Evolutionary conservation across 2,113 vertebrate species (phyloP).

Genomic region (Cinclus mexicanus): DNA sequence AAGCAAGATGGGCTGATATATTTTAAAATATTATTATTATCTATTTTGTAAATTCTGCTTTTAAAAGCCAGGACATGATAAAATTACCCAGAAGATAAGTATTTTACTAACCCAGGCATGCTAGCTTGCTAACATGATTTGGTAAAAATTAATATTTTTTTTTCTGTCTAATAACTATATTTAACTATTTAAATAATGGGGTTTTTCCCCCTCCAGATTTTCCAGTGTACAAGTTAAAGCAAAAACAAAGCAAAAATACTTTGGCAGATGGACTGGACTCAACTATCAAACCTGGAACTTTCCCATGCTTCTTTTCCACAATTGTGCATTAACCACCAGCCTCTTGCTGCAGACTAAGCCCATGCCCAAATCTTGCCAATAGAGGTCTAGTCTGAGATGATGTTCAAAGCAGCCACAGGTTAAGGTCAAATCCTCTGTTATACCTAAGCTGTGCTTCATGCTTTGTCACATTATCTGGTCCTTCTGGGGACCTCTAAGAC

Average conservation of each 20-base stretch:
- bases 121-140: neutral
- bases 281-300: neutral
- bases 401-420: neutral
- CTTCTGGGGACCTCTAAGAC: neutral
- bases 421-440: neutral
- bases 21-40: neutral
- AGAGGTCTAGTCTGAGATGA: neutral
- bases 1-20: neutral
- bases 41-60: neutral
- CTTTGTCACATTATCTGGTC: neutral
- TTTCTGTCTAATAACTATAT: neutral
- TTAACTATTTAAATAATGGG: neutral
- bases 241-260: conserved; percentile 5
- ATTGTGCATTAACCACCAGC: neutral
- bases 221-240: neutral
- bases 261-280: neutral
- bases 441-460: neutral
- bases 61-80: neutral
- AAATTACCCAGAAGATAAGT: neutral
- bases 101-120: neutral
- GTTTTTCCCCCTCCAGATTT: neutral
- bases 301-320: neutral
- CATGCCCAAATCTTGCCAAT: neutral
- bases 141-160: neutral
- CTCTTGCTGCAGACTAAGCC: neutral